These are phyloP conservation scores for Parnassius glacialis DNA, from an alignment of 2,888 invertebrate genomes.

Conservation along the genomic window DNA sequence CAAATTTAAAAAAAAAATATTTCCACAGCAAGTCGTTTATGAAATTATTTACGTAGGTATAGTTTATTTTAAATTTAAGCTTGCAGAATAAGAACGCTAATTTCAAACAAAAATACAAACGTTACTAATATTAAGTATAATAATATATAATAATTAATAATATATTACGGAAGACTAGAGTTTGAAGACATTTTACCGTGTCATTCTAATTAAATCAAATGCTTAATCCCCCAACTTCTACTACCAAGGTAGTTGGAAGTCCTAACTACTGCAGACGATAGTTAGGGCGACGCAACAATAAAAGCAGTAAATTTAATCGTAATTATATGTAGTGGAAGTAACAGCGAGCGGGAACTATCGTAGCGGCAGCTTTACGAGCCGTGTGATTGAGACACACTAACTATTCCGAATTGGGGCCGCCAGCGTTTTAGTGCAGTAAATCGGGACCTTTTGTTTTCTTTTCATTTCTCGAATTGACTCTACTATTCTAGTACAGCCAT, in stretches of 20 bases:
- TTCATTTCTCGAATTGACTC: too few species aligned
- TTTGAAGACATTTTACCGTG: neutral
- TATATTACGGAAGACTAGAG: slow-evolving; percentile 1
- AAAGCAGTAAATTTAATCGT: slow-evolving; percentile 68
- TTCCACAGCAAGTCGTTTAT: too few species aligned
- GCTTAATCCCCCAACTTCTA: slow-evolving; percentile 14
- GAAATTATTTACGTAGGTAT: too few species aligned
- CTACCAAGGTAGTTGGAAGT: slow-evolving; percentile 17
- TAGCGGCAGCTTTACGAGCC: slow-evolving; percentile 40
- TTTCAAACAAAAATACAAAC: too few species aligned
- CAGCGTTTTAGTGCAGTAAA: neutral
- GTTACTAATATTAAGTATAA: too few species aligned
- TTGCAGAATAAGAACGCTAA: too few species aligned
- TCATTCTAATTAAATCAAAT: slow-evolving; percentile 22
- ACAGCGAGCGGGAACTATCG: slow-evolving; percentile 53
- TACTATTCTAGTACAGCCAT: too few species aligned
- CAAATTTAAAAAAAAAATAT: too few species aligned
- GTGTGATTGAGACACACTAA: slow-evolving; percentile 55
- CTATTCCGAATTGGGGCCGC: slow-evolving; percentile 32
- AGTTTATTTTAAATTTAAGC: too few species aligned
- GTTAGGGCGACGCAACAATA: slow-evolving; percentile 31
- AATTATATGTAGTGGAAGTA: slow-evolving; percentile 80
- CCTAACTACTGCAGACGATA: slow-evolving; percentile 12
- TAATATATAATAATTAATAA: neutral
- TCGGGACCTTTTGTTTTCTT: too few species aligned